These are phyloP conservation scores for Sander vitreus DNA, from an alignment of 2,113 vertebrate genomes.

Conservation along the genomic window DNA sequence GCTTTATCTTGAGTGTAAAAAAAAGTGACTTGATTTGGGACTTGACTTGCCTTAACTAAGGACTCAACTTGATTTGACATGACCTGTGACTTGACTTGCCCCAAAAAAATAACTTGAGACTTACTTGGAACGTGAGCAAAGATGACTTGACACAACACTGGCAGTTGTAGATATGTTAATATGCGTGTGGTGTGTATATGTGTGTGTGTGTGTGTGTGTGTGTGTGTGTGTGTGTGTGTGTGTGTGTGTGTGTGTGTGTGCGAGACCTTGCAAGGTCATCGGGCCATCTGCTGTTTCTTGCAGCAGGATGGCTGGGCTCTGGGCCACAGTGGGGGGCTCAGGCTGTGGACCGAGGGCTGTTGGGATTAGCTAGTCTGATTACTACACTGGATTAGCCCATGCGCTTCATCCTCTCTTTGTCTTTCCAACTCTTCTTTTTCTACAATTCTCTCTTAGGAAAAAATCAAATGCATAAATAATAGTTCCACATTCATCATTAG, in stretches of 20 bases:
- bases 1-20: no score
- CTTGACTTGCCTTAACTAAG: no score
- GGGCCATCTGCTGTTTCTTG: constrained; percentile 75
- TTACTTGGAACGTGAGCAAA: no score
- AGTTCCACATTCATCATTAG: neutral
- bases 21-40: no score
- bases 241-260: constrained; percentile 13
- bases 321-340: constrained; percentile 53
- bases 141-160: no score
- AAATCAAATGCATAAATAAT: neutral
- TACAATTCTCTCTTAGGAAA: neutral
- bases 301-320: constrained; percentile 51
- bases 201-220: constrained; percentile 1
- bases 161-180: neutral
- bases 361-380: constrained; percentile 82
- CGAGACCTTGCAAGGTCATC: constrained; percentile 65
- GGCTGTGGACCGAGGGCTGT: constrained; percentile 47
- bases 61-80: no score
- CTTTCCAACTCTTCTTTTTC: constrained; percentile 4
- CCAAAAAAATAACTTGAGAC: no score
- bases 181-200: neutral
- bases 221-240: constrained; percentile 1
- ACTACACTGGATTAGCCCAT: constrained; percentile 74
- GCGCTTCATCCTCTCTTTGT: constrained; percentile 21
- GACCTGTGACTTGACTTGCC: no score